These are phyloP conservation scores for Caenorhabditis sp. DNA, from an alignment of 2,888 invertebrate genomes.

Conservation along the genomic window DNA sequence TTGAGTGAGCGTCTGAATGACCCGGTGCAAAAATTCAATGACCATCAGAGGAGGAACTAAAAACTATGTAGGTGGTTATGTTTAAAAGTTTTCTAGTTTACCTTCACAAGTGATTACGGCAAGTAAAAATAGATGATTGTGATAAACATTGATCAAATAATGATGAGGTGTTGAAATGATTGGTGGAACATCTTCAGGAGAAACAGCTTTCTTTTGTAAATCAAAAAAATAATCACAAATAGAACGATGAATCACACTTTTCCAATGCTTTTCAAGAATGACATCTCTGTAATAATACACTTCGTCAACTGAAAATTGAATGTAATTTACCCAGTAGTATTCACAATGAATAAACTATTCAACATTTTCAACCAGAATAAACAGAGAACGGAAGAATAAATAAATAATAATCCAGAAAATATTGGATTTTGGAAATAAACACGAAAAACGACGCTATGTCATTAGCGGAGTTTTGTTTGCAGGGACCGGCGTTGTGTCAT, in stretches of 20 bases:
- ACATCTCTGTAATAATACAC: conserved; percentile 94
- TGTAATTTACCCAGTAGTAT: conserved; percentile 60
- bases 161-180: conserved; percentile 98
- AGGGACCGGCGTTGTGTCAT: neutral
- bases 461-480: neutral
- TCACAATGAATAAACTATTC: conserved; percentile 69
- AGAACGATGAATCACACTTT: conserved; percentile 93
- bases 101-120: conserved; percentile 95
- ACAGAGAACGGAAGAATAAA: neutral
- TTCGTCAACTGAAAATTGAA: too few relatives aligned
- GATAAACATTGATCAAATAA: conserved; percentile 92
- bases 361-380: too few relatives aligned
- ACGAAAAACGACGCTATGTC: neutral
- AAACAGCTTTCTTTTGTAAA: conserved; percentile 81
- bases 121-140: conserved; percentile 89
- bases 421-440: neutral
- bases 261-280: conserved; percentile 98
- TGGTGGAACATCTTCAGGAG: conserved; percentile 86
- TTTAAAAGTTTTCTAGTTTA: too few relatives aligned
- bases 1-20: conserved; percentile 96
- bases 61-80: conserved; percentile 50
- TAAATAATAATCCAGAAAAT: neutral
- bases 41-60: conserved; percentile 94
- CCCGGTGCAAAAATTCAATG: conserved; percentile 94
- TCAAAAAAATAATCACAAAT: conserved; percentile 99